Evolutionary conservation across 2,113 vertebrate species (phyloP).

Genomic region (Martes martes): DNA sequence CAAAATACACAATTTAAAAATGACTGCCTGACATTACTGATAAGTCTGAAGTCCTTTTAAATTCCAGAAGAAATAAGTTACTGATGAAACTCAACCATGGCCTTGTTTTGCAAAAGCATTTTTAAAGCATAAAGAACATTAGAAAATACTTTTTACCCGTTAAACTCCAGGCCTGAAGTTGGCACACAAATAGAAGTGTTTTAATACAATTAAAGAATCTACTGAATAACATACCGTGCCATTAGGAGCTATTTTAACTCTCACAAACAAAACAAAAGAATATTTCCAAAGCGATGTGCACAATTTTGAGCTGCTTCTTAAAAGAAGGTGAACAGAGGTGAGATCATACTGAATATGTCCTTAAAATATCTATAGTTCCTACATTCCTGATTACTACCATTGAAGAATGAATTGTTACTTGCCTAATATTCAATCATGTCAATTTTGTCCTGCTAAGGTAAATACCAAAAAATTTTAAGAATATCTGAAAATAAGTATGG

Average conservation of each 20-base stretch:
- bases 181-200: neutral
- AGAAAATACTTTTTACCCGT: neutral
- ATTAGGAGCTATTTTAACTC: neutral
- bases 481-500: neutral
- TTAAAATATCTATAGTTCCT: neutral
- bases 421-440: neutral
- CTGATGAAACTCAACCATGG: neutral
- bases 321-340: neutral
- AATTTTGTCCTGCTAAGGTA: neutral
- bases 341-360: neutral
- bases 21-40: slow-evolving; percentile 22
- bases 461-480: neutral
- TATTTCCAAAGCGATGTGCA: neutral
- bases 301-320: neutral
- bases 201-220: neutral
- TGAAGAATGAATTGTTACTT: neutral
- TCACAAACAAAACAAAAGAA: neutral
- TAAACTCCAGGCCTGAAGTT: neutral
- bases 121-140: neutral
- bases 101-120: neutral
- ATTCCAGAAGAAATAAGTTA: slow-evolving; percentile 12
- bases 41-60: neutral
- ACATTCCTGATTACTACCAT: neutral
- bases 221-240: neutral
- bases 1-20: slow-evolving; percentile 26